Evolutionary conservation across 2,113 vertebrate genomes (phyloP).

Genomic region (Onychostoma macrolepis): DNA sequence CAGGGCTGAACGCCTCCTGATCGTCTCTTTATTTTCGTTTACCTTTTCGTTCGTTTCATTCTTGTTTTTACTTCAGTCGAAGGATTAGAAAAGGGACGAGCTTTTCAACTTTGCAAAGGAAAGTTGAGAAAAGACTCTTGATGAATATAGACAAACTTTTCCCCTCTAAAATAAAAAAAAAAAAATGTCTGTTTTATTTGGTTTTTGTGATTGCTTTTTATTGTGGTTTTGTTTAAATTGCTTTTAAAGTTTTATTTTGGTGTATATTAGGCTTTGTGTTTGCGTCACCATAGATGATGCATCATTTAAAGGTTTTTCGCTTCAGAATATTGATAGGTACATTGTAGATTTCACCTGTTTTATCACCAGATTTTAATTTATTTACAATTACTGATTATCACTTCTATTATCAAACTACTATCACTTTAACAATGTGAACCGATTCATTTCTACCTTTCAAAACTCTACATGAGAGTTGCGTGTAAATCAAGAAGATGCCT

Average conservation of each 20-base stretch:
- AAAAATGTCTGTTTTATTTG: constrained; percentile 68
- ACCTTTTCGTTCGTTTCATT: constrained; percentile 66
- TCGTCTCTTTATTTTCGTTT: constrained; percentile 58
- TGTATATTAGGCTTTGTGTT: background rate
- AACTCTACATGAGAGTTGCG: background rate
- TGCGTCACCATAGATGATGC: background rate
- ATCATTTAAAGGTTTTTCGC: background rate
- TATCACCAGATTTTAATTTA: background rate
- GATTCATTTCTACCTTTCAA: background rate
- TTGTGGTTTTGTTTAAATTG: background rate
- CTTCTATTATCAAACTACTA: background rate
- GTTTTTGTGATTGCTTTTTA: constrained; percentile 52
- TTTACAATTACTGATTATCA: background rate
- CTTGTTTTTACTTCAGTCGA: constrained; percentile 69
- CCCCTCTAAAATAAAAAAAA: constrained; percentile 74
- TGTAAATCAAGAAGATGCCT: background rate
- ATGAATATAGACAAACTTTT: constrained; percentile 76
- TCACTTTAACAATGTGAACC: background rate
- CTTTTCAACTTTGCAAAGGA: constrained; percentile 60
- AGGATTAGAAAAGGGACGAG: constrained; percentile 65
- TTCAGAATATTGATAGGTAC: background rate
- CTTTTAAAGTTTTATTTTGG: background rate
- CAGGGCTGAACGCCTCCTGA: constrained; percentile 74
- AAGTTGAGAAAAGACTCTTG: constrained; percentile 70
- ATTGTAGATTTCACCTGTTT: background rate